phyloP scores from a whole-genome alignment of 2,888 invertebrate species.

The Sphaerophoria rueppellii region DNA sequence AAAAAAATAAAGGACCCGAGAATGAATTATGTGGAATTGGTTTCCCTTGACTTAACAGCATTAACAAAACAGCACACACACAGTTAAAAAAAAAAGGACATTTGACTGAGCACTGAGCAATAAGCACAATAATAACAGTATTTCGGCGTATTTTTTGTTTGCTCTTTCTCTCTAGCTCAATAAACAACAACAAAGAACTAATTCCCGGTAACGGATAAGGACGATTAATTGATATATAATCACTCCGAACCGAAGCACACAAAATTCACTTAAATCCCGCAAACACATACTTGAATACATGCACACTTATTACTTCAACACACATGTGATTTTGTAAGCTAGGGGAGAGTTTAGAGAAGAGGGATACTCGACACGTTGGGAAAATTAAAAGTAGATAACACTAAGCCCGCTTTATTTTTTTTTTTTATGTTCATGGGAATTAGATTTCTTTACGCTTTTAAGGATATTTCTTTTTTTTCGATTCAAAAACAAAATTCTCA shows the following conservation, averaged over 20 bases:
- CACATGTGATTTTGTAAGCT: too few relatives aligned
- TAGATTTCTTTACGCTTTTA: conserved; percentile 50
- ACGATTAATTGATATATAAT: conserved; percentile 67
- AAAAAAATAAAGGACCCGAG: conserved; percentile 20
- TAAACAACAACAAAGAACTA: conserved; percentile 26
- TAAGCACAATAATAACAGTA: neutral
- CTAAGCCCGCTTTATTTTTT: conserved; percentile 26
- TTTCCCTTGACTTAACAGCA: conserved; percentile 28
- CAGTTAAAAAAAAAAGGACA: conserved; percentile 43
- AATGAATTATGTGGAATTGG: conserved; percentile 25
- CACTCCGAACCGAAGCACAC: conserved; percentile 33
- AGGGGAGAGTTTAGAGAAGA: neutral
- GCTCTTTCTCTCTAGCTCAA: neutral
- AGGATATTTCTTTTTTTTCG: neutral
- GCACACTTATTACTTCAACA: neutral
- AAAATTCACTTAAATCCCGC: conserved; percentile 29
- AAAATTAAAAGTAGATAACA: neutral
- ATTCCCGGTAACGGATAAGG: conserved; percentile 47
- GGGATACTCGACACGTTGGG: neutral
- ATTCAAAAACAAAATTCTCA: conserved; percentile 1
- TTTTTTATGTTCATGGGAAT: conserved; percentile 37
- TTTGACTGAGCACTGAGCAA: conserved; percentile 48
- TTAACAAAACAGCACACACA: neutral
- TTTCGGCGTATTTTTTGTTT: neutral
- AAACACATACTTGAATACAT: conserved; percentile 11